Evolutionary conservation across 1,140 invertebrate species (phyloP), one percentile per base, ranked within the genome.

Genomic region (Pseudomyrmex sp.): DNA sequence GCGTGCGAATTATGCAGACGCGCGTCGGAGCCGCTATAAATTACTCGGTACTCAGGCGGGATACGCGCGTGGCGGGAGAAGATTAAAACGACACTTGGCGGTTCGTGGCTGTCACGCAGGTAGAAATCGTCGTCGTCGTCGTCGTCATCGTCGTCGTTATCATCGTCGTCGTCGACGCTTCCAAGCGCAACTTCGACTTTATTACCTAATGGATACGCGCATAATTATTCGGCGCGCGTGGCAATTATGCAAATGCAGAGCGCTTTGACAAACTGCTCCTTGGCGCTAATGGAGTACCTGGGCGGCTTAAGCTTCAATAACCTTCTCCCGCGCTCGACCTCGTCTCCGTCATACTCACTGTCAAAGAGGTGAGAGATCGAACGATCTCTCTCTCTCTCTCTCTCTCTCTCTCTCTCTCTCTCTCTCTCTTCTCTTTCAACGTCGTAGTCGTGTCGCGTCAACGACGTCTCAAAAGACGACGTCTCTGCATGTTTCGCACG

Each of bases 221-320:
- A 80, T 80, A 80, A 80, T 80, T 80, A 80, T 80, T 80, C 76
- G 66, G 1, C 76, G 76, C 66, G 66, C 66, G 66, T 66, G 76
- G 76, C 76, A 80, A 80, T 80, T 80, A 80, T 80, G 76, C 66
- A 80, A 80, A 80, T 80, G 76, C 66, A 70, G 70, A 54, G 54
- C 76, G 52, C 76, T 80, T 80, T 80, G 76, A 80, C 66, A 80
- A 80, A 70, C 76, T 70, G 56, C 54, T 80, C 76, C 76, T 80
- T 80, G 76, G 66, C 76, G 63, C 44, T 80, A 80, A 80, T 80
- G 66, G 76, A 80, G 76, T 80, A 70, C 76, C 76, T 70, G 54
- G 35, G 76, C 76, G 76, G 76, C 76, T 80, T 80, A 80, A 80
- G 76, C 76, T 66, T 80, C 76, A 80, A 80, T 80, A 80, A 80